These are phyloP conservation scores for Oxyura jamaicensis DNA, from an alignment of 2,113 vertebrate species.

Conservation along the genomic window DNA sequence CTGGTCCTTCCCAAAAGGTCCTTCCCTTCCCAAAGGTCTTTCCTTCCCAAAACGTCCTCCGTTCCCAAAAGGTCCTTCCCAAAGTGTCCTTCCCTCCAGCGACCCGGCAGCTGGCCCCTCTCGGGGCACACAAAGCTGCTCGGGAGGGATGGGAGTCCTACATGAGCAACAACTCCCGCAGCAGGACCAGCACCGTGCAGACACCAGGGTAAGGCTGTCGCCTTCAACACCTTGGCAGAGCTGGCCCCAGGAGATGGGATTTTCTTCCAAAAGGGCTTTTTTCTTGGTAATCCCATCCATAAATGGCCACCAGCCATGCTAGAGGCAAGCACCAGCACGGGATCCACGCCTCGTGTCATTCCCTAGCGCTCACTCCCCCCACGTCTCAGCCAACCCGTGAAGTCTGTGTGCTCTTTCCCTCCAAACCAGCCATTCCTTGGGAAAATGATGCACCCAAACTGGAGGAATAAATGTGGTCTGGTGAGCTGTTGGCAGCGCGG, in stretches of 20 bases:
- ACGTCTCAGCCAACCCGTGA: accelerated
- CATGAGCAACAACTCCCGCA: background rate
- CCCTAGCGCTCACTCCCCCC: background rate
- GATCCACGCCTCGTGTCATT: too few species aligned
- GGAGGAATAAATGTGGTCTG: background rate
- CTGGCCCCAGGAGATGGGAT: background rate
- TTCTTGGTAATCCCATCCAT: background rate
- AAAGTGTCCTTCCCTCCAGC: background rate
- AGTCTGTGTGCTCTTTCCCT: accelerated
- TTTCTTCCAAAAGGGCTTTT: background rate
- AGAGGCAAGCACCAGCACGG: background rate
- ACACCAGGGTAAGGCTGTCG: background rate
- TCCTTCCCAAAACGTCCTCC: too few species aligned
- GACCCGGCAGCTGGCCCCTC: background rate
- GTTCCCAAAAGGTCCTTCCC: too few species aligned
- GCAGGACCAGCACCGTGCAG: background rate
- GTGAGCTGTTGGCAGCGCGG: background rate
- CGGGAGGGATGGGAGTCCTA: background rate
- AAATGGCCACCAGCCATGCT: background rate
- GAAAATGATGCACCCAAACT: accelerated
- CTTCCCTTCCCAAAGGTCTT: too few species aligned
- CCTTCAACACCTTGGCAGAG: background rate
- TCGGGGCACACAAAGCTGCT: too few species aligned
- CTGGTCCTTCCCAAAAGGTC: too few species aligned
- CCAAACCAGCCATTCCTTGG: accelerated